phyloP scores from a whole-genome alignment of 2,888 invertebrate species.

The Synergus umbraculus region DNA sequence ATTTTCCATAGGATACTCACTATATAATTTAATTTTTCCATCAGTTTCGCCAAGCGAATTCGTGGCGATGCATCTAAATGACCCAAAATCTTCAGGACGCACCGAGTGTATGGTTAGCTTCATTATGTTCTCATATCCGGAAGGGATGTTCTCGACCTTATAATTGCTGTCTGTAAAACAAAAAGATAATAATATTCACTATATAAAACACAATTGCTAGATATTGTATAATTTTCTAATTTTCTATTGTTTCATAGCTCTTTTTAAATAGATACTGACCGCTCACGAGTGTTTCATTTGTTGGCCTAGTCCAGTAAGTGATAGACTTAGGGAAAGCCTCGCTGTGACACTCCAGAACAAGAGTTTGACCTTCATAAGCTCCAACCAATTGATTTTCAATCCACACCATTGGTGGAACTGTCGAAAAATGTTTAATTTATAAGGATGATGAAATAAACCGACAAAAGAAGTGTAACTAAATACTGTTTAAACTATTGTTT shows the following conservation, averaged over 20 bases:
- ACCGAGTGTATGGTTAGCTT: conserved; percentile 76
- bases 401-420: conserved; percentile 80
- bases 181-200: not conserved
- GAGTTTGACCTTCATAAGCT: conserved; percentile 77
- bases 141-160: conserved; percentile 70
- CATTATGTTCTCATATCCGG: conserved; percentile 75
- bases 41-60: conserved; percentile 78
- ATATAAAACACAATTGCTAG: not conserved
- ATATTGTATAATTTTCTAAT: not conserved
- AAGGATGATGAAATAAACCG: too few species aligned
- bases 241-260: too few species aligned
- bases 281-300: conserved; percentile 60
- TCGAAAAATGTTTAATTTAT: not conserved
- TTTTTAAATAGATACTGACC: conserved; percentile 45
- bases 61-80: conserved; percentile 77
- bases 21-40: conserved; percentile 77
- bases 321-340: conserved; percentile 79
- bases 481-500: not conserved
- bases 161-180: conserved; percentile 75
- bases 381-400: conserved; percentile 79
- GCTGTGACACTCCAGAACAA: conserved; percentile 78
- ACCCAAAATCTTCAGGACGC: conserved; percentile 74
- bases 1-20: conserved; percentile 68
- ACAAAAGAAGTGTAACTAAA: too few species aligned
- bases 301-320: conserved; percentile 79